These are phyloP conservation scores for Bathybates hornii DNA, from an alignment of 2,113 vertebrate species.

Conservation along the genomic window DNA sequence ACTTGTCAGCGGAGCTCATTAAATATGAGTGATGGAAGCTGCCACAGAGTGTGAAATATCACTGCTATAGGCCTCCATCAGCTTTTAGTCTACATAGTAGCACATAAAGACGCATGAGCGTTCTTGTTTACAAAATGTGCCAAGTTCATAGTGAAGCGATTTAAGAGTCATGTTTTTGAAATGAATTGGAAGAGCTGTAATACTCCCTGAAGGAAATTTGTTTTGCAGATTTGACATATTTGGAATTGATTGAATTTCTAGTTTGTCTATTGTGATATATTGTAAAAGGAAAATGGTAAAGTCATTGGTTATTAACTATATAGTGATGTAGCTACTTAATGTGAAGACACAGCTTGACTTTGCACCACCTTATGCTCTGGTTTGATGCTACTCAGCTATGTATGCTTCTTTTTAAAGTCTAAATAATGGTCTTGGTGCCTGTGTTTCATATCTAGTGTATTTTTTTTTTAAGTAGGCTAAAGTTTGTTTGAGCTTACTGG, in stretches of 20 bases:
- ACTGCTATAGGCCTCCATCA: neutral
- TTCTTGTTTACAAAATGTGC: neutral
- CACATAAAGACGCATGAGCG: neutral
- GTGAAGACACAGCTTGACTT: neutral
- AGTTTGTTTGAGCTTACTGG: neutral
- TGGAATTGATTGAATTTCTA: neutral
- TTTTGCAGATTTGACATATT: neutral
- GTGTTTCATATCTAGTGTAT: neutral
- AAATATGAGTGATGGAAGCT: constrained; percentile 38
- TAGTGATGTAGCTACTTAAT: neutral
- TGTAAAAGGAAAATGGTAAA: neutral
- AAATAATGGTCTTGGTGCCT: neutral
- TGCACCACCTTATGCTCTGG: neutral
- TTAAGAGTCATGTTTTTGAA: neutral
- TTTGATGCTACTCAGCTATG: neutral
- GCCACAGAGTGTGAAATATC: neutral
- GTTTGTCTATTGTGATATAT: neutral
- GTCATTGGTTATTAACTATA: neutral
- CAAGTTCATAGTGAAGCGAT: neutral
- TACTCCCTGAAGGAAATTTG: neutral
- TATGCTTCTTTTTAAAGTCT: neutral
- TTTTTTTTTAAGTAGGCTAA: neutral
- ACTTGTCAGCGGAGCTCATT: constrained; percentile 37
- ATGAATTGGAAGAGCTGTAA: neutral
- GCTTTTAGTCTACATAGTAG: neutral